Percentiles rank a stretch among this genome's conserved stretches.
Evolutionary conservation across 2,113 vertebrate genomes (phyloP).

Genomic region (Pteruthius melanotis): DNA sequence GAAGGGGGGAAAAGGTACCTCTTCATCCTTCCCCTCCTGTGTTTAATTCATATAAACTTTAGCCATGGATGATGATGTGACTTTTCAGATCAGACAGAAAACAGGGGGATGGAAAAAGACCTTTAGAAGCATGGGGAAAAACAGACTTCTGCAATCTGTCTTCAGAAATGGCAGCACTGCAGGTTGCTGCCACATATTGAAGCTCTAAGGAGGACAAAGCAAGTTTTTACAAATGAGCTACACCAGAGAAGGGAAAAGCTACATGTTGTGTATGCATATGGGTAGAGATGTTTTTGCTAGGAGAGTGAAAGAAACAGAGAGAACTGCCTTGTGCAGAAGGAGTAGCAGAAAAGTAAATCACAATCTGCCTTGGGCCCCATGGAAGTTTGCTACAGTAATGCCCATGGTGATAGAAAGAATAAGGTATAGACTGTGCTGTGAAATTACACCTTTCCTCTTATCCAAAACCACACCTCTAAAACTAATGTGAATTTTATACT

Average conservation of each 20-base stretch:
- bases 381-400: not conserved
- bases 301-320: not conserved
- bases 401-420: not conserved
- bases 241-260: not conserved
- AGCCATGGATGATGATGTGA: not conserved
- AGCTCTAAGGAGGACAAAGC: not conserved
- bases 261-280: not conserved
- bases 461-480: not conserved
- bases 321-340: not conserved
- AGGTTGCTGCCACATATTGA: not conserved
- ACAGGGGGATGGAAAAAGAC: not conserved
- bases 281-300: not conserved
- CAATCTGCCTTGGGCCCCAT: not conserved
- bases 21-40: not conserved
- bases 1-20: not conserved
- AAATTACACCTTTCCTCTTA: not conserved
- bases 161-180: not conserved
- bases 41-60: not conserved
- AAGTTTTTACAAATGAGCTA: not conserved
- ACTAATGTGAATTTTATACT: not conserved
- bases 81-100: not conserved
- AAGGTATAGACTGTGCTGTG: not conserved
- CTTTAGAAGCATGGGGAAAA: not conserved
- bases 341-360: not conserved
- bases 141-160: not conserved